These are phyloP conservation scores for Dendrocopos noguchii DNA, from an alignment of 2,113 vertebrate genomes.

Conservation along the genomic window DNA sequence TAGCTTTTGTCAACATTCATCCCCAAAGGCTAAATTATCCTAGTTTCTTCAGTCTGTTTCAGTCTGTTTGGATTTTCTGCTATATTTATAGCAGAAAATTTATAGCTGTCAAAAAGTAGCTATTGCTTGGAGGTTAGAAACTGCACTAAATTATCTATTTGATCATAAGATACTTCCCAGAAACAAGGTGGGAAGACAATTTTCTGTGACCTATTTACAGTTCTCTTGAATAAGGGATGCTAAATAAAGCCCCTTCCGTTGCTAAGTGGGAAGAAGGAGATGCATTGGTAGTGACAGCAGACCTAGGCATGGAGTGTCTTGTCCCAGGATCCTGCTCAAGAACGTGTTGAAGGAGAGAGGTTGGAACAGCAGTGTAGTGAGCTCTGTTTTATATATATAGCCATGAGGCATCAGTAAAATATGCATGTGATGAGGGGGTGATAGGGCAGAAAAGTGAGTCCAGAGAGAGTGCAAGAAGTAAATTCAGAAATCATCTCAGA, in stretches of 20 bases:
- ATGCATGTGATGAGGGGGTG: not conserved
- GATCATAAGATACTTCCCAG: constrained; percentile 16
- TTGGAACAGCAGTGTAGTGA: not conserved
- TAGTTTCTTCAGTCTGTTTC: not conserved
- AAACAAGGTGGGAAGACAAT: constrained; percentile 25
- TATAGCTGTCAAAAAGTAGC: constrained; percentile 13
- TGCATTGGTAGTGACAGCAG: not conserved
- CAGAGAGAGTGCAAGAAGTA: not conserved
- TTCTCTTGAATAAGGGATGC: not conserved
- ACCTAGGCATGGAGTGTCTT: not conserved
- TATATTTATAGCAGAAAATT: not conserved
- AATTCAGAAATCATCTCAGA: not conserved
- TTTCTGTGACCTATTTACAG: constrained; percentile 46
- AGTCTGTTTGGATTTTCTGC: not conserved
- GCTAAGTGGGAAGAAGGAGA: constrained; percentile 14
- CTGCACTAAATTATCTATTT: constrained; percentile 11
- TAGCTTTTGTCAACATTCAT: not conserved
- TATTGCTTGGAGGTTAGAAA: constrained; percentile 5
- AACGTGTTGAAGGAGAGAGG: not conserved
- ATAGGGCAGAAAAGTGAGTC: not conserved
- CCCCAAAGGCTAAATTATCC: not conserved
- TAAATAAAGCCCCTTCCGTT: constrained; percentile 43
- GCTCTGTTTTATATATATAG: not conserved
- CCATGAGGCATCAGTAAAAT: not conserved
- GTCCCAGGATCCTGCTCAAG: not conserved